Base-by-base conservation (phyloP, 1,140 invertebrate species). In the Eubasilissa regina region DNA sequence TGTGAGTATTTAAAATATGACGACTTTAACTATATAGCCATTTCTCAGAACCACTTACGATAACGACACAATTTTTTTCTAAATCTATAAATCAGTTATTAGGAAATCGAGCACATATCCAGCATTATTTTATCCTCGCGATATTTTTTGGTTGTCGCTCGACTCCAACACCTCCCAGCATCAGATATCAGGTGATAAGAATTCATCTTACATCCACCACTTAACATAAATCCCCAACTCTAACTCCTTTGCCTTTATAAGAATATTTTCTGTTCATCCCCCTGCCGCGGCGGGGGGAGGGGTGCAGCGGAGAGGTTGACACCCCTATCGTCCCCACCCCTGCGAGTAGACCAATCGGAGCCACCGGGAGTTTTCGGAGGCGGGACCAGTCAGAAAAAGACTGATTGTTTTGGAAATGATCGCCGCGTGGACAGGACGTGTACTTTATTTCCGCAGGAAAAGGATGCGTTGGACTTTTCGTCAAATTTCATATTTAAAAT, bases 201-300 rank as follows among this genome's bases (percentile, higher is more conserved):
- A 82, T 82, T 80, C 81, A 77, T 82, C 81, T 80, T 80, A 80
- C 75, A 78, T 76, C 56, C 62, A 75, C 78, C 81, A 80, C 70
- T 80, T 80, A 82, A 76, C 78, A 78, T 82, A 82, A 82, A 82
- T 82, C 78, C 70, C 11, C 62, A 80, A 79, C 56, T 79, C 77
- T 48, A 51, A 73, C 74, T 82, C 47, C 68, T 72, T 60, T 60
- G 12, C 56, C 56, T 35, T 78, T 72, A 77, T 68, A 72, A 72
- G 74, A 77, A 77, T 79, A 82, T 77, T 82, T 82, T 80, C 72
- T 70, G 51, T 66, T 44, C 76, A 45, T 44, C 78, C 64, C 74
- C 47, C 48, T 17, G 25, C 25, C 25, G 25, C 25, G 11, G 35
- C 19, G 48, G 72, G 72, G 58, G 75, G 58, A 64, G 80, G 21